phyloP scores from a whole-genome alignment of 2,888 invertebrate species.

The Phaedon cochleariae region DNA sequence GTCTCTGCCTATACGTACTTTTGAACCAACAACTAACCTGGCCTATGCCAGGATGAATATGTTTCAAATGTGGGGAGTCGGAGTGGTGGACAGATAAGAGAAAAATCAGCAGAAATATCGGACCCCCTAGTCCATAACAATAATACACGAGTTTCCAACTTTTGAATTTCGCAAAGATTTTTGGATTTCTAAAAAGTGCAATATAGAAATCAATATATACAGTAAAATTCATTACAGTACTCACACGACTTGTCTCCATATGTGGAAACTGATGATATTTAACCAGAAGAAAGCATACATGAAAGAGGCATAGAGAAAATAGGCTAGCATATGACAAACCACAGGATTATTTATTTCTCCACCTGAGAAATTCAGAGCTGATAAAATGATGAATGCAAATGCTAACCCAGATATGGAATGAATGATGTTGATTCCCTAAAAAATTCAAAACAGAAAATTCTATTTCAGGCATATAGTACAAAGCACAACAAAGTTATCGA shows the following conservation, averaged over 20 bases:
- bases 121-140: constrained; percentile 69
- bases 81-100: constrained; percentile 65
- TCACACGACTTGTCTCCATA: constrained; percentile 73
- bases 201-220: constrained; percentile 3
- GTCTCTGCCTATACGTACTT: background rate
- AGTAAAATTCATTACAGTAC: constrained; percentile 51
- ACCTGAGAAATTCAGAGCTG: constrained; percentile 65
- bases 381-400: constrained; percentile 68
- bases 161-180: constrained; percentile 62
- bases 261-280: constrained; percentile 73
- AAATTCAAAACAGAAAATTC: constrained; percentile 33
- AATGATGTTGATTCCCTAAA: constrained; percentile 73
- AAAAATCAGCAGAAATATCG: constrained; percentile 64
- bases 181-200: constrained; percentile 50
- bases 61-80: constrained; percentile 29
- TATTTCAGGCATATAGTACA: too few relatives aligned
- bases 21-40: constrained; percentile 71
- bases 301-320: constrained; percentile 63
- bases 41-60: constrained; percentile 61
- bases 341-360: constrained; percentile 54
- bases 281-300: constrained; percentile 77
- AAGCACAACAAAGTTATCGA: too few relatives aligned
- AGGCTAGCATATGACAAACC: constrained; percentile 65
- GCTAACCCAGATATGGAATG: constrained; percentile 69
- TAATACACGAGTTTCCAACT: constrained; percentile 67